Conservation (phyloP, 2,113 vertebrate genomes). For the Agapornis roseicollis region DNA sequence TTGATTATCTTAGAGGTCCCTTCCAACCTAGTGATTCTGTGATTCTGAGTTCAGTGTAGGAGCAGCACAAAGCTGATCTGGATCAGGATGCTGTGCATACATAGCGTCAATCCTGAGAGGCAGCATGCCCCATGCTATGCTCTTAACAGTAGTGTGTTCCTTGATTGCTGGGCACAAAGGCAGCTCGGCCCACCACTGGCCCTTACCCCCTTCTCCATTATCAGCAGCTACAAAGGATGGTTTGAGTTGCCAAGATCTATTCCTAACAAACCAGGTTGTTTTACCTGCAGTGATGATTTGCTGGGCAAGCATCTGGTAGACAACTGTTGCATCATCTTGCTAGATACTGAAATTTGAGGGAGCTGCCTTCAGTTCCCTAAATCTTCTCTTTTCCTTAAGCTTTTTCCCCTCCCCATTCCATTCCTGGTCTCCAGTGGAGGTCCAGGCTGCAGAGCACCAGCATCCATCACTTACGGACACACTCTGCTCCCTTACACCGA, state of each 20-base stretch:
- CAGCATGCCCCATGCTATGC: background rate
- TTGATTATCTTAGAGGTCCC: too few relatives aligned
- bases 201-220: background rate
- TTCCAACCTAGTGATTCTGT: too few relatives aligned
- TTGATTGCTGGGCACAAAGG: background rate
- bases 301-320: background rate
- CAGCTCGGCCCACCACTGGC: background rate
- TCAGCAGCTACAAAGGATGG: background rate
- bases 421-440: fast-evolving
- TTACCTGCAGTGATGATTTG: background rate
- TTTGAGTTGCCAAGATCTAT: background rate
- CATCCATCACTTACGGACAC: fast-evolving
- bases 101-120: background rate
- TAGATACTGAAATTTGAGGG: background rate
- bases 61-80: background rate
- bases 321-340: background rate
- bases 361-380: too few relatives aligned
- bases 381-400: background rate
- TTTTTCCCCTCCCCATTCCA: background rate
- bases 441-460: background rate
- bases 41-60: fast-evolving
- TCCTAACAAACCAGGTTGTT: background rate
- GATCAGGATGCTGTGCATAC: background rate
- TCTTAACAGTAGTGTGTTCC: fast-evolving
- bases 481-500: background rate